Base-by-base conservation (phyloP, 2,113 vertebrate species). In the Plectropomus leopardus region DNA sequence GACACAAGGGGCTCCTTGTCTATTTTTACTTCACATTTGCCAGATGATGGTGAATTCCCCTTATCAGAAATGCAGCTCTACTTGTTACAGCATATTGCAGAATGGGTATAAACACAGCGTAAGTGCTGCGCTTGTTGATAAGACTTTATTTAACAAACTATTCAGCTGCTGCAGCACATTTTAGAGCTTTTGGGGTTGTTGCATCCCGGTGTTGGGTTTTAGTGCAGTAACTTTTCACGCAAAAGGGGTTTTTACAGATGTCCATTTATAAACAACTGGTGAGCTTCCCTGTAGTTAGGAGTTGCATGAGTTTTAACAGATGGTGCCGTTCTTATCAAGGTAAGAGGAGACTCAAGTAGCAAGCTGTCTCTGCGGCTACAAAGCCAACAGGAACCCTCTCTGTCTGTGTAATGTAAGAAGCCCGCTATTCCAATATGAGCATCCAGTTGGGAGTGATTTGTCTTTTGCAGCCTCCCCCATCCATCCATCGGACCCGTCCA, bases 371-470 rank as follows among this genome's bases (percentile, higher is more conserved):
- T 68, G 73, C 47, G 34, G 53, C 81, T 68, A 73, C 79, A 86
- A 73, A 86, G 53, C 74, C 80, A 64, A 78, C 63, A 81, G 58
- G 13, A 57, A 36, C 9, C 32, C 40, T 76, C 55, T 51, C 67
- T 4, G 15, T 67, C 76, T 78, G 72, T 75, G 75, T 73, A 78
- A 78, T 70, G 53, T 30, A 57, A 66, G 76, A 54, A 67, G 48
- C 30, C n/a, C 34, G 4, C 28, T 50, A 7, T 68, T 82, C 53
- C 72, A 51, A 13, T 26, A 42, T 9, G 26, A 69, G 54, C 58
- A 86, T 82, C 57, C 76, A 78, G 74, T 60, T 84, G 83, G 78
- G 78, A 78, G 50, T n/a, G 57, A 47, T 65, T 48, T 71, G 65
- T 64, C 50, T 53, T n/a, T 13, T 77, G 57, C 76, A 76, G 61